Evolutionary conservation across 2,797 vertebrate genomes (phyloP), one percentile per base, ranked within the genome.

Genomic region (Eremophila alpestris): DNA sequence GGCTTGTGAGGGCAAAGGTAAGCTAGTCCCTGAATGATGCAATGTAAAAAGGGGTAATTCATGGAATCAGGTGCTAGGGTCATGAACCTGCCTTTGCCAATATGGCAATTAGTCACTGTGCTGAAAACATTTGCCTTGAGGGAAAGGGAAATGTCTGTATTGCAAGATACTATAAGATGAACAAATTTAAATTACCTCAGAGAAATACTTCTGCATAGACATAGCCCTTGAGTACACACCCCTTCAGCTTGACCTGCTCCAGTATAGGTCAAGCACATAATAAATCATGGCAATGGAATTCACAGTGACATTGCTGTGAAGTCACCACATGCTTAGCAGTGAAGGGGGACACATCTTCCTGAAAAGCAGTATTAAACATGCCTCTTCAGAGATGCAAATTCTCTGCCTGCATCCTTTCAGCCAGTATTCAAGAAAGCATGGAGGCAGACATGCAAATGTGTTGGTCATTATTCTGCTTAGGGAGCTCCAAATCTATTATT

Each of bases 121-220:
- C 45, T 95, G 65, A 64, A 89, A 95, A 75, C 59, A 78, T 88
- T 12, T 78, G 62, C 86, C 86, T 83, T 40, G 51, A 93, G 63
- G 67, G 46, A 86, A 40, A 75, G 18, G 59, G n/a, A 92, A 85
- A 77, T 7, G 30, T 46, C 79, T 92, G 58, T 67, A 74, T 36
- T 83, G 56, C 71, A 87, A 69, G 83, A 73, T 55, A 70, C 60
- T n/a, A 6, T 27, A 74, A 69, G 63, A 26, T 63, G 64, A 94
- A 64, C 76, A 74, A 55, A 77, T 49, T 52, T 32, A 23, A 77
- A 60, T 86, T 73, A 56, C 40, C 36, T 84, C 23, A 34, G 51
- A 48, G 59, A 40, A 55, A 10, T 9, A 29, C 34, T 54, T 74
- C 70, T 77, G 40, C 2, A 2, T 12, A 83, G 80, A 58, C 46